Evolutionary conservation across 1,140 invertebrate species (phyloP), one percentile per base, ranked within the genome.

Genomic region (Drosophila chauvacae): DNA sequence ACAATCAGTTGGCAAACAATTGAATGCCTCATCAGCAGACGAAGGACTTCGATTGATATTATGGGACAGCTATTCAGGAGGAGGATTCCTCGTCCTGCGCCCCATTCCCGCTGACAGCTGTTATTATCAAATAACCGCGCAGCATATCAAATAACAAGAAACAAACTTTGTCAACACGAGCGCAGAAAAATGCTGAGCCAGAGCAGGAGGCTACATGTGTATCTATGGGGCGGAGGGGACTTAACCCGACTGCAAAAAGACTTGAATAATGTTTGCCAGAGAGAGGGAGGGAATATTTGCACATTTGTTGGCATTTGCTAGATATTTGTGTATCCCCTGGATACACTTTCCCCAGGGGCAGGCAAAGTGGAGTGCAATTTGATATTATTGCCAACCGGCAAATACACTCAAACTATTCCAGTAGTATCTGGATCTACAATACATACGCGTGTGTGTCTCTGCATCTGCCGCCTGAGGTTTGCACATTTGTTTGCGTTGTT

Each of bases 351-450:
- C 39, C 28, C 20, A 28, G 77, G 47, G 66, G 3, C 20, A 51
- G 56, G 47, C 63, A 47, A 56, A 83, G 65, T 84, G 80, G 77
- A 90, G 84, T 90, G 85, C 85, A 90, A 90, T 90, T 90, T 90
- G 86, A 90, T 90, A 90, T 90, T 90, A 90, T 90, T 90, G 81
- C 85, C 81, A 85, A 90, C 78, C 76, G 71, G 78, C 81, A 90
- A 90, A 90, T 84, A 88, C 85, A 78, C 80, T 88, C 68, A 73
- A 79, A 68, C 65, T 65, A 71, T 78, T 51, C 11, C 62, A 73
- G 51, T 45, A 63, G 26, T 70, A 35, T 59, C 23, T 51, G 51
- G 39, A 26, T 58, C 26, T 63, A 28, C 26, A 23, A 23, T 3
- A 30, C 7, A 30, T 37, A 23, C 63, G 53, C 63, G 48, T 59